Conservation (phyloP, 2,113 vertebrate genomes). For the Otolemur garnettii region DNA sequence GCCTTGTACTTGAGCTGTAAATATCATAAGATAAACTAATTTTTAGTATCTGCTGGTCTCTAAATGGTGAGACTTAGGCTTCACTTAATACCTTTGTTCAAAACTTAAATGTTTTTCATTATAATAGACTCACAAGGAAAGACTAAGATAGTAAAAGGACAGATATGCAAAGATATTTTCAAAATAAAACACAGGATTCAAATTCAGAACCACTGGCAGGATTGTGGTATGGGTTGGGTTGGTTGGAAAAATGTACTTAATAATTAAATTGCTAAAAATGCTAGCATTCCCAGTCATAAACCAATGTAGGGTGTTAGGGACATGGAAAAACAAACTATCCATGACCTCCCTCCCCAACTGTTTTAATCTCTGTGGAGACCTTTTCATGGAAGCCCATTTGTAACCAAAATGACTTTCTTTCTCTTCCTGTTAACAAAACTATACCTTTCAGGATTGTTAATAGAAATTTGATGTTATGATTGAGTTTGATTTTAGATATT, state of each 20-base stretch:
- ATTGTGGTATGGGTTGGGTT: neutral
- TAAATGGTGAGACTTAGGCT: neutral
- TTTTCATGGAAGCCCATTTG: neutral
- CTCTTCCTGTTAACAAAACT: constrained; percentile 11
- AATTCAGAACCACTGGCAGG: neutral
- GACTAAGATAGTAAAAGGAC: neutral
- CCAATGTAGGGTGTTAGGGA: no score
- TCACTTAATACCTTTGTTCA: neutral
- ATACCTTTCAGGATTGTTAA: constrained; percentile 56
- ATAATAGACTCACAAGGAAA: neutral
- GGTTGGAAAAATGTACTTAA: neutral
- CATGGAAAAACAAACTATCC: no score
- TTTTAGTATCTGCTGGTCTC: neutral
- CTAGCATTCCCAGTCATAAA: neutral
- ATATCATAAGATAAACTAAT: neutral
- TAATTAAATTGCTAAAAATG: neutral
- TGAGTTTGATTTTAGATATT: constrained; percentile 68
- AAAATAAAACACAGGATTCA: constrained; percentile 29
- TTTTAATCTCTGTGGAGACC: neutral
- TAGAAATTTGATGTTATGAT: constrained; percentile 69
- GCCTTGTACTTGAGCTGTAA: neutral
- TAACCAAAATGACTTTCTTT: constrained; percentile 51
- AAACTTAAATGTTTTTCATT: neutral
- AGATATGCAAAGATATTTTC: neutral
- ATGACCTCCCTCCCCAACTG: no score